A percentile compares a stretch with the other conserved stretches of the same genome.
Evolutionary conservation across 2,888 invertebrate species (phyloP).

Genomic region (Priapulus caudatus): DNA sequence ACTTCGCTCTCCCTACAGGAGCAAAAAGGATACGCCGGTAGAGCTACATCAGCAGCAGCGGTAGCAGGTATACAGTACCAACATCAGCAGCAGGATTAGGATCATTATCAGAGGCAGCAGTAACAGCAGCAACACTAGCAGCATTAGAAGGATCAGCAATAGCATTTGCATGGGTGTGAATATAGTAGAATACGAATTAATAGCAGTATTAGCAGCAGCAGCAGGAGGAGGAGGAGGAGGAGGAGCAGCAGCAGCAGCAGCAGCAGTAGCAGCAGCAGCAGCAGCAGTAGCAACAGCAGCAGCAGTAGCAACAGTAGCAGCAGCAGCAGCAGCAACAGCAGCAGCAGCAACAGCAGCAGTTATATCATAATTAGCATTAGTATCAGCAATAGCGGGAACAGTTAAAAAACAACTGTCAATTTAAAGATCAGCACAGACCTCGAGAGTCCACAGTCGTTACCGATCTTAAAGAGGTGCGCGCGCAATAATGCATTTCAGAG

Average conservation of each 20-base stretch:
- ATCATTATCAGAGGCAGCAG: neutral
- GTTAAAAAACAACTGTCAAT: neutral
- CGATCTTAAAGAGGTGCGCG: no score
- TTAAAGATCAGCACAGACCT: no score
- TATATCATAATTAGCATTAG: neutral
- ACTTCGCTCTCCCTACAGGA: no score
- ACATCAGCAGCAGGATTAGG: neutral
- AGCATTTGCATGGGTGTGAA: neutral
- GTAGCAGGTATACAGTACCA: no score
- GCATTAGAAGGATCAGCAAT: neutral
- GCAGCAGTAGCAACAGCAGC: slow-evolving; percentile 3
- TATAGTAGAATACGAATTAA: neutral
- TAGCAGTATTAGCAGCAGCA: slow-evolving; percentile 1
- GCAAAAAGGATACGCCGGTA: no score
- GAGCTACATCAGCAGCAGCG: no score
- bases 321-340: slow-evolving; percentile 3
- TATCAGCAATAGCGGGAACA: neutral
- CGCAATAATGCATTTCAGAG: no score
- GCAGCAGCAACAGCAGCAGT: slow-evolving; percentile 3
- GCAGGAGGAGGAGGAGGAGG: neutral
- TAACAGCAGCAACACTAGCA: slow-evolving; percentile 1
- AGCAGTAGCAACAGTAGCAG: slow-evolving; percentile 3
- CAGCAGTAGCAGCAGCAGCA: slow-evolving; percentile 3
- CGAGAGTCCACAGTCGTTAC: no score
- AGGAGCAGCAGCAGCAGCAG: neutral